Evolutionary conservation across 2,888 invertebrate genomes (phyloP).

Genomic region (Mimachlamys varia): DNA sequence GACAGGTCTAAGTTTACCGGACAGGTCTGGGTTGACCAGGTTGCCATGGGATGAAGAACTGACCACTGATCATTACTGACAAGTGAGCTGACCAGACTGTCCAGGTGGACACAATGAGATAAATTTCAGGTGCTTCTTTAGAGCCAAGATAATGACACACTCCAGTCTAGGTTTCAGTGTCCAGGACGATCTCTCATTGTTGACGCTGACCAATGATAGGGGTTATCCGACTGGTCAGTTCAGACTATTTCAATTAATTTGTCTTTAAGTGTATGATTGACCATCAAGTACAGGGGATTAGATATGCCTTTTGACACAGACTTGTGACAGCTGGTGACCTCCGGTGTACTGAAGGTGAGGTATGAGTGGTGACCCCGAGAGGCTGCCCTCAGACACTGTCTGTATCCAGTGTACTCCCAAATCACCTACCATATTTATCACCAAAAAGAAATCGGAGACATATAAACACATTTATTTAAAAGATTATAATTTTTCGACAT

Average conservation of each 20-base stretch:
- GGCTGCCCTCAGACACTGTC: not conserved
- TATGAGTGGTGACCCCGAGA: not conserved
- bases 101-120: not conserved
- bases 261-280: not conserved
- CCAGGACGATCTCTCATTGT: not conserved
- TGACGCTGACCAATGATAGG: not conserved
- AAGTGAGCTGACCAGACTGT: not conserved
- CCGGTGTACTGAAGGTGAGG: not conserved
- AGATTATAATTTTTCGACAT: no score
- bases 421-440: not conserved
- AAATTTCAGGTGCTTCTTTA: slow-evolving; percentile 15
- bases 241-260: not conserved
- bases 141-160: slow-evolving; percentile 1
- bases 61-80: not conserved
- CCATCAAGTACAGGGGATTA: not conserved
- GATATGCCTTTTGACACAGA: not conserved
- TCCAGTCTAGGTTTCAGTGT: not conserved
- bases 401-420: not conserved
- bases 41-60: not conserved
- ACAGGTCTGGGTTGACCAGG: not conserved
- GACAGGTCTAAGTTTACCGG: no score
- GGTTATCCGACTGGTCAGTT: not conserved
- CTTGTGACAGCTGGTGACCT: slow-evolving; percentile 2
- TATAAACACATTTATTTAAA: no score
- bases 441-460: no score